Evolutionary conservation across 1,140 invertebrate genomes (phyloP).

Genomic region (Zaprionus davidi): DNA sequence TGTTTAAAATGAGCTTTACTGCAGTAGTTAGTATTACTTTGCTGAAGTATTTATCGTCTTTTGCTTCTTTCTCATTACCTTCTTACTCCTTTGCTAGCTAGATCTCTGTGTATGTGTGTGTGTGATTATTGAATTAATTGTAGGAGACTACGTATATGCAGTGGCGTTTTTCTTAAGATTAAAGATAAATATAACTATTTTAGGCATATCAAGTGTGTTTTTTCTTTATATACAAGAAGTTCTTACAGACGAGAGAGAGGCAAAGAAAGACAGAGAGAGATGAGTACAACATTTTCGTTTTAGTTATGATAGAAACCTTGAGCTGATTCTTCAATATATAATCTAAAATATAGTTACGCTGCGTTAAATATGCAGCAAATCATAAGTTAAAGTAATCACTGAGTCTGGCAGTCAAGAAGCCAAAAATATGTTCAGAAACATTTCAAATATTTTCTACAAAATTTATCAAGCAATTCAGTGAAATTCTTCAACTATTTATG

Average conservation of each 20-base stretch:
- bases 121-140: slow-evolving; percentile 69
- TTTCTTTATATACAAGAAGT: slow-evolving; percentile 9
- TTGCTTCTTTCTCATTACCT: neutral
- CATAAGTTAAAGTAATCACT: neutral
- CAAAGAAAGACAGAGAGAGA: neutral
- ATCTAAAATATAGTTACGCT: too few species aligned
- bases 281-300: too few species aligned
- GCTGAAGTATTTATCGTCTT: slow-evolving; percentile 19
- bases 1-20: slow-evolving; percentile 75
- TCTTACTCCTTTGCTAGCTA: slow-evolving; percentile 58
- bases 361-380: too few species aligned
- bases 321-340: too few species aligned
- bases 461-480: neutral
- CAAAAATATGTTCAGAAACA: neutral
- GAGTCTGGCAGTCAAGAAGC: neutral
- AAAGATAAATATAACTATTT: slow-evolving; percentile 50
- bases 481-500: neutral
- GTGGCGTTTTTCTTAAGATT: slow-evolving; percentile 42
- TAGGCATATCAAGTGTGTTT: slow-evolving; percentile 46
- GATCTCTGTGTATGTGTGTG: slow-evolving; percentile 33
- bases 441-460: neutral
- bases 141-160: slow-evolving; percentile 52
- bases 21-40: slow-evolving; percentile 31
- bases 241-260: neutral
- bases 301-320: neutral